These are phyloP conservation scores for Leptatherina wallacei DNA, from an alignment of 2,797 vertebrate species.

Conservation along the genomic window DNA sequence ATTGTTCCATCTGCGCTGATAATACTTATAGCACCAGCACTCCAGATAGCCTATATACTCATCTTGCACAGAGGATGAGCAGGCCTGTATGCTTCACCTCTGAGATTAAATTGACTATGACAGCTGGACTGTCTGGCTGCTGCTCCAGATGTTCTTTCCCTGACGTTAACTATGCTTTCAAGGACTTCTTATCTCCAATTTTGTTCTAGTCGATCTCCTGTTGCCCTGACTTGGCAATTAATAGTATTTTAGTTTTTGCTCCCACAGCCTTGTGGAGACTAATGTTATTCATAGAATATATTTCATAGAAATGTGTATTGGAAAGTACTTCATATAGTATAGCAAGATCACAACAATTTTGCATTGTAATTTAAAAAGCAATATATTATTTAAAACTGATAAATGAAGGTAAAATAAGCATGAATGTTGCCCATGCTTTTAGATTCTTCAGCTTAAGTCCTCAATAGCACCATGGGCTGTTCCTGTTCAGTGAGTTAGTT, in stretches of 20 bases:
- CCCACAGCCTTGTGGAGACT: conserved; percentile 3
- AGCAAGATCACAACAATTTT: background rate
- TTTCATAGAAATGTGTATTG: background rate
- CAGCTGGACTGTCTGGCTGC: conserved; percentile 62
- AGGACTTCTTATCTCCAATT: conserved; percentile 32
- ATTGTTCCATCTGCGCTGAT: conserved; percentile 10
- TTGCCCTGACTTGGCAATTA: conserved; percentile 28
- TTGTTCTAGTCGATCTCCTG: conserved; percentile 11
- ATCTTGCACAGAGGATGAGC: conserved; percentile 44
- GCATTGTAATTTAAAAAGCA: background rate
- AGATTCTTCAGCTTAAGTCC: conserved; percentile 20
- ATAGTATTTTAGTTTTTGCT: conserved; percentile 14
- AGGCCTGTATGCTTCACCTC: conserved; percentile 41
- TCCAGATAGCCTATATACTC: conserved; percentile 24
- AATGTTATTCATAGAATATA: background rate
- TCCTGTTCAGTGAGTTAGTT: conserved; percentile 13
- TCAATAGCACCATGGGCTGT: conserved; percentile 8
- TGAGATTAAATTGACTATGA: conserved; percentile 63
- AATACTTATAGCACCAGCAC: conserved; percentile 12
- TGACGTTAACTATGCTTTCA: conserved; percentile 58
- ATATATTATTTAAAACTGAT: background rate
- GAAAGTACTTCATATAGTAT: background rate
- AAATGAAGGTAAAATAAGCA: background rate
- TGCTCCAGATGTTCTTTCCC: conserved; percentile 67
- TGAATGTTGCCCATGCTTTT: conserved; percentile 17